phyloP scores from a whole-genome alignment of 2,797 vertebrate species.

The Odontamblyopus rebecca region DNA sequence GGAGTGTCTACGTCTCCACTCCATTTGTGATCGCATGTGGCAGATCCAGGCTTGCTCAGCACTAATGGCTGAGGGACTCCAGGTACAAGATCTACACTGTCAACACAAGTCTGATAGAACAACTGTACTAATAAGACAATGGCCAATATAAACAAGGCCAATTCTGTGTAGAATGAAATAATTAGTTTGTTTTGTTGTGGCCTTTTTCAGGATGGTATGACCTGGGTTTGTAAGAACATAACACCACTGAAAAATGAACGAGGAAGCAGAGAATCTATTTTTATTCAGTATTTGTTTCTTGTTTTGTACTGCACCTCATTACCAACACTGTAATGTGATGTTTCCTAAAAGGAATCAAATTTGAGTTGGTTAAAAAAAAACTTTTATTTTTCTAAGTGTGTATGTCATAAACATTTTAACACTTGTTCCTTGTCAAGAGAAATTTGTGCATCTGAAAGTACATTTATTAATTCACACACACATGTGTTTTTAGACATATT shows the following conservation, averaged over 20 bases:
- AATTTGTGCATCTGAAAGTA: no score
- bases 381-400: constrained; percentile 6
- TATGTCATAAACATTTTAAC: no score
- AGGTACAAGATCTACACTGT: constrained; percentile 52
- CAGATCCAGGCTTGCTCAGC: constrained; percentile 81
- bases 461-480: no score
- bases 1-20: constrained; percentile 74
- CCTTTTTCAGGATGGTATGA: constrained; percentile 76
- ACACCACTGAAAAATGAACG: constrained; percentile 64
- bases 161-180: not conserved
- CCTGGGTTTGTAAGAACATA: constrained; percentile 80
- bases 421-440: no score
- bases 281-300: not conserved
- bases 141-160: not conserved
- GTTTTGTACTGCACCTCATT: not conserved
- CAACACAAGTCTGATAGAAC: not conserved
- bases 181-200: not conserved
- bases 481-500: no score
- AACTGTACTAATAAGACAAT: not conserved
- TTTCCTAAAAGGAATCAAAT: not conserved
- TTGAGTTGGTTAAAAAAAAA: not conserved
- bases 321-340: not conserved
- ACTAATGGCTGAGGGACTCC: constrained; percentile 72
- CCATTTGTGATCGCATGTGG: constrained; percentile 76
- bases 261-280: constrained; percentile 9